These are phyloP conservation scores for Yoshiicerus persimilis DNA, from an alignment of 1,140 invertebrate genomes.

Conservation along the genomic window DNA sequence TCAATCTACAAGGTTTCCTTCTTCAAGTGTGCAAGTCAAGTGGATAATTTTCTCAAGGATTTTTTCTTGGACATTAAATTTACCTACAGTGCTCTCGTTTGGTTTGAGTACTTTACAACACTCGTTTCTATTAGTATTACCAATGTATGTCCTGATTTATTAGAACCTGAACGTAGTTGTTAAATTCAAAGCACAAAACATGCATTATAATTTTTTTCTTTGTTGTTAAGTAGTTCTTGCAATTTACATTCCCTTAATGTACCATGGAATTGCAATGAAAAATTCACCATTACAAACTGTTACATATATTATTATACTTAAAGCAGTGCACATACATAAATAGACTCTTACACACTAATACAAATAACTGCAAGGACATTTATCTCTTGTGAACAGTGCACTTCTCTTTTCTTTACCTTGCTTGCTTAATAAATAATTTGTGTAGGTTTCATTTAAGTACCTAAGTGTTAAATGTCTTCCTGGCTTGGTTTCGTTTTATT, in stretches of 20 bases:
- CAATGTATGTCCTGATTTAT: constrained; percentile 5
- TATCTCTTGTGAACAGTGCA: background rate
- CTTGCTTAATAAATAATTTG: background rate
- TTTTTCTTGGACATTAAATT: background rate
- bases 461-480: background rate
- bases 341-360: too few relatives aligned
- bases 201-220: too few relatives aligned
- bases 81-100: background rate
- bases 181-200: too few relatives aligned
- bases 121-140: background rate
- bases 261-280: background rate
- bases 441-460: background rate
- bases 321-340: background rate
- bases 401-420: background rate
- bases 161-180: background rate
- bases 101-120: background rate
- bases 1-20: background rate
- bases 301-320: background rate
- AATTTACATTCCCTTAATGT: background rate
- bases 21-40: constrained; percentile 8
- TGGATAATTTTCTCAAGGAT: constrained; percentile 17
- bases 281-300: background rate
- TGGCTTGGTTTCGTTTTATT: background rate
- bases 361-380: background rate
- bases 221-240: background rate